Conservation (phyloP, 2,888 invertebrate species). For the Mythimna impura region DNA sequence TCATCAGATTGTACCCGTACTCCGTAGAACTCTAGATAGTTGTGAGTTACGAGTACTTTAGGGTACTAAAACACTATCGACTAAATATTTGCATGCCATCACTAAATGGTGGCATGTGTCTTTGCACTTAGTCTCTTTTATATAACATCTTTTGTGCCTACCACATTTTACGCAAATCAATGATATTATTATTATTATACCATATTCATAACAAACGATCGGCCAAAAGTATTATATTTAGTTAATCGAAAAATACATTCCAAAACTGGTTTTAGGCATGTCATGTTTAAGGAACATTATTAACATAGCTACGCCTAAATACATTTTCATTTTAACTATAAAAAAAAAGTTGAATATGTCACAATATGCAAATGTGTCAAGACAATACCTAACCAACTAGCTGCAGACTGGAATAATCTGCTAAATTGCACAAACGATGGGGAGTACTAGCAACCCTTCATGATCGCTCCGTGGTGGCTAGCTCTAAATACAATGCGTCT, state of each 20-base stretch:
- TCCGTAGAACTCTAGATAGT: too few relatives aligned
- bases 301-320: neutral
- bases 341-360: neutral
- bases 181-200: too few relatives aligned
- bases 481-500: constrained; percentile 48
- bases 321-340: constrained; percentile 1
- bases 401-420: constrained; percentile 47
- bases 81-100: too few relatives aligned
- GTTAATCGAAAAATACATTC: neutral
- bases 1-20: neutral
- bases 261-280: constrained; percentile 2
- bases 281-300: constrained; percentile 1
- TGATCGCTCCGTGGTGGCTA: constrained; percentile 48
- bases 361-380: neutral
- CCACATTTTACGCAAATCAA: too few relatives aligned
- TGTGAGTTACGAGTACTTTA: too few relatives aligned
- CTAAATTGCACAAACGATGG: constrained; percentile 50
- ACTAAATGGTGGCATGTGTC: too few relatives aligned
- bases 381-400: constrained; percentile 17
- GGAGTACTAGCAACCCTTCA: constrained; percentile 50
- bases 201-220: neutral
- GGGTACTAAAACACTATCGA: too few relatives aligned
- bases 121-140: too few relatives aligned
- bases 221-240: too few relatives aligned
- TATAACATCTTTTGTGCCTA: too few relatives aligned